These are phyloP conservation scores for Calliopsis andreniformis DNA, from an alignment of 1,140 invertebrate genomes.

Conservation along the genomic window DNA sequence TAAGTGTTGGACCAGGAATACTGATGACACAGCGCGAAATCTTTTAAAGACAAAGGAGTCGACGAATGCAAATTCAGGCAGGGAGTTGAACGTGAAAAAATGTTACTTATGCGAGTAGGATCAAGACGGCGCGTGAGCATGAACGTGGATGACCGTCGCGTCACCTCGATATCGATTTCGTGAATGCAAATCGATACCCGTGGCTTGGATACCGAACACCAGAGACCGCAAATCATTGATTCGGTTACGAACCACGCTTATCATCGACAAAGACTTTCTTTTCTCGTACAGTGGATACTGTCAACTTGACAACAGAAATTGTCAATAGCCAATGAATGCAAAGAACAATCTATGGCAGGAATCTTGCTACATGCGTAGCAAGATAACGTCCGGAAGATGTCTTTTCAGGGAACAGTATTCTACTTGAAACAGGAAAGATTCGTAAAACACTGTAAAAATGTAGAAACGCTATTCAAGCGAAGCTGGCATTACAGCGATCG, in stretches of 20 bases:
- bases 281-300: neutral
- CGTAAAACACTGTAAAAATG: neutral
- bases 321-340: no score
- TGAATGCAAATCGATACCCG: conserved; percentile 67
- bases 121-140: conserved; percentile 47
- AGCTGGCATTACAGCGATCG: conserved; percentile 60
- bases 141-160: conserved; percentile 31
- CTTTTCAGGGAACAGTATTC: no score
- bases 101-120: conserved; percentile 48
- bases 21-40: neutral
- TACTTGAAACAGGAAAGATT: no score
- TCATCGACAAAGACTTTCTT: conserved; percentile 38
- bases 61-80: conserved; percentile 55
- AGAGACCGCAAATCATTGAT: conserved; percentile 55
- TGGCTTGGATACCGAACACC: conserved; percentile 64
- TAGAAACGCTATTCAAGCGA: conserved; percentile 18
- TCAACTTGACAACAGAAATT: no score
- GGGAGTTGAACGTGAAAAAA: conserved; percentile 63
- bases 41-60: no score
- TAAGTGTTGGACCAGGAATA: neutral
- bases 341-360: no score
- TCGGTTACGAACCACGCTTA: conserved; percentile 51
- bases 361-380: no score
- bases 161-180: conserved; percentile 71
- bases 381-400: no score